Evolutionary conservation across 2,113 vertebrate species (phyloP), one percentile per base, ranked within the genome.

Genomic region (Corapipo altera): DNA sequence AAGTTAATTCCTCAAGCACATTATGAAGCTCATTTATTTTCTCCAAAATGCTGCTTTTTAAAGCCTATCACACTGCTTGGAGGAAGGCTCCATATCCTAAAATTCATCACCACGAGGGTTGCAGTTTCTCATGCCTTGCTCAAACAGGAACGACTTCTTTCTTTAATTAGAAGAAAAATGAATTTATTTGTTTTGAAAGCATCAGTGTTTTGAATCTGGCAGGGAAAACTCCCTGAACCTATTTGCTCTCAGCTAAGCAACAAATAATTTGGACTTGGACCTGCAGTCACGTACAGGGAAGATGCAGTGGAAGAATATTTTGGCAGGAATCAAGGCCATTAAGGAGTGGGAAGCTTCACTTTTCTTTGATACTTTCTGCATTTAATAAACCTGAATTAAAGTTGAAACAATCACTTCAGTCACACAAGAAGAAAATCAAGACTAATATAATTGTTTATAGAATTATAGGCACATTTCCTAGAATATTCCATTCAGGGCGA

Each of bases 341-440:
- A 89, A 32, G 62, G 77, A 88, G 67, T 20, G 39, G 84, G 75
- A 89, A 95, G 43, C 71, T 85, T 79, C 55, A 44, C 9, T 7
- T 18, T 79, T 39, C 70, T 65, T 51, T 81, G 61, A 85, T 62
- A 85, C 58, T 89, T 82, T 94, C 77, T 65, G 43, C 58, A 27
- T 70, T 90, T 91, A 94, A 94, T 85, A 93, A 94, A 93, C 59
- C 22, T 90, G 85, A 95, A 72, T 24, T 88, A 58, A 91, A 95
- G 32, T 22, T 76, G 74, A 88, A 93, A 85, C 91, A 84, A 84
- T 52, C 80, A 64, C 65, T 89, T 93, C 89, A 91, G 69, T 85
- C 52, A 26, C 5, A 74, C 26, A 73, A 66, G 71, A 88, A 85
- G 46, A 85, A 85, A 93, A 93, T 59, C 59, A 74, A 95, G 76